phyloP scores from a whole-genome alignment of 2,113 vertebrate genomes.

The Leptobrachium ailaonicum region DNA sequence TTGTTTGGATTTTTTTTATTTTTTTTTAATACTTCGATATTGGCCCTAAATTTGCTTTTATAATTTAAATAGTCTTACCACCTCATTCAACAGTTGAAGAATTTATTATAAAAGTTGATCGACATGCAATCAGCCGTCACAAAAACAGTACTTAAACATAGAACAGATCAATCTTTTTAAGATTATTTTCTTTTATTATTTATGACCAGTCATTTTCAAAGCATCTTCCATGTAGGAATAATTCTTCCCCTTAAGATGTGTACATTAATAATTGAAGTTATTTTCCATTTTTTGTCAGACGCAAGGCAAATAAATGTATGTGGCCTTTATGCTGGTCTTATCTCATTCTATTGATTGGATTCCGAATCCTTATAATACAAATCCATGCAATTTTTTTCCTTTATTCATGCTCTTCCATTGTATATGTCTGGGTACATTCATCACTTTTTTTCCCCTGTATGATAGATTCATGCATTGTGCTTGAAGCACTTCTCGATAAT shows the following conservation, averaged over 20 bases:
- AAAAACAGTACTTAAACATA: background rate
- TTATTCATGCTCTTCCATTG: background rate
- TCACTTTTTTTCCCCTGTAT: no score
- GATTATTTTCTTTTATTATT: background rate
- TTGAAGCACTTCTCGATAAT: no score
- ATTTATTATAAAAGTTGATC: background rate
- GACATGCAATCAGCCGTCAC: background rate
- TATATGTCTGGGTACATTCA: background rate
- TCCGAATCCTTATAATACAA: background rate
- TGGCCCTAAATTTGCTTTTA: no score
- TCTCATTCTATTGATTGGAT: background rate
- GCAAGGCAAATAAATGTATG: background rate
- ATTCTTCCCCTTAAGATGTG: background rate
- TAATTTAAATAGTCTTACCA: no score
- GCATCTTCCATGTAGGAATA: background rate
- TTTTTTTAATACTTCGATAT: background rate
- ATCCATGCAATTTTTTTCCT: background rate
- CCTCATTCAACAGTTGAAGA: no score
- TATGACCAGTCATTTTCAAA: background rate
- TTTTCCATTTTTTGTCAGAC: background rate
- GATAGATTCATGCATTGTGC: no score
- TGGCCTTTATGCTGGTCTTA: background rate
- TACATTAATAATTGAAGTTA: background rate
- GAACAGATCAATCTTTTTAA: background rate
- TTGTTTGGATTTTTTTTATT: conserved; percentile 29